phyloP scores from a whole-genome alignment of 2,888 invertebrate species.

The Melipona beecheii region DNA sequence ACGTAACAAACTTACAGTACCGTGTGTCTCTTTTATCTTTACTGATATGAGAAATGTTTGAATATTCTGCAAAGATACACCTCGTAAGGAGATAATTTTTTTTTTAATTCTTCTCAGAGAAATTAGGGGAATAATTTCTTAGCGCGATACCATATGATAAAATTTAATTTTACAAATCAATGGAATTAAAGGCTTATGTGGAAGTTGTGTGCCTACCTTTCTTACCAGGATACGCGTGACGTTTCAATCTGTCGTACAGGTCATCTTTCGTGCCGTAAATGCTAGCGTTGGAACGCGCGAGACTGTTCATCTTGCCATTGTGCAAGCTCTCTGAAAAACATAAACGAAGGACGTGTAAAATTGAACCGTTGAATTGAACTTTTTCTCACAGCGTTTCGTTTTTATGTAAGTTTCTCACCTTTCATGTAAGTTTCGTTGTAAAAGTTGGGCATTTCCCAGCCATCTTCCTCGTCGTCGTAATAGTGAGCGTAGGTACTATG shows the following conservation, averaged over 20 bases:
- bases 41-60: background rate
- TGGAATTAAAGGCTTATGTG: background rate
- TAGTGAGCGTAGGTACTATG: constrained; percentile 98
- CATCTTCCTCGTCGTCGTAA: constrained; percentile 97
- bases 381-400: too few relatives aligned
- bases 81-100: too few relatives aligned
- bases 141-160: too few relatives aligned
- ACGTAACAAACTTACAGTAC: background rate
- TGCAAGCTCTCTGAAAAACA: constrained; percentile 88
- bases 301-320: constrained; percentile 95
- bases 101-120: too few relatives aligned
- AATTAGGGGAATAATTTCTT: too few relatives aligned
- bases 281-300: constrained; percentile 96
- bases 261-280: constrained; percentile 98
- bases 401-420: constrained; percentile 86
- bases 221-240: constrained; percentile 97
- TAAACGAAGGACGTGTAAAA: background rate
- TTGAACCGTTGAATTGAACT: too few relatives aligned
- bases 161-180: too few relatives aligned
- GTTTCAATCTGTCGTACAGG: constrained; percentile 96
- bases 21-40: background rate
- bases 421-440: constrained; percentile 99
- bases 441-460: constrained; percentile 99
- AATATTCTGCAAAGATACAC: background rate
- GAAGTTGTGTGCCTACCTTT: constrained; percentile 89